Base-by-base conservation (phyloP, 1,140 invertebrate genomes). In the Caenorhabditis brenneri region DNA sequence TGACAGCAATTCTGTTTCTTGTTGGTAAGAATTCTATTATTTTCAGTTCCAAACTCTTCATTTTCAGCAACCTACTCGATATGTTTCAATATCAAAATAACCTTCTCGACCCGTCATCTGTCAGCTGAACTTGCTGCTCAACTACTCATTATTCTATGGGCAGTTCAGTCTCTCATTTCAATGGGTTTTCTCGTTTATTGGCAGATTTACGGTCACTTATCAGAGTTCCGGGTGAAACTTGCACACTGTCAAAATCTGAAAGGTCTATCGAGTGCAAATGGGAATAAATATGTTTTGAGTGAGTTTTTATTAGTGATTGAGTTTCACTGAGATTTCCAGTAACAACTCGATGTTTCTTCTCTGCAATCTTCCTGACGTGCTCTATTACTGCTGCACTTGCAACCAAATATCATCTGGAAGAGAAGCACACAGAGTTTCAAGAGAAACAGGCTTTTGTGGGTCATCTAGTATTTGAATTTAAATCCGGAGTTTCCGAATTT, bases 171-270 rank as follows among this genome's bases (percentile, higher is more conserved):
- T 19, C 36, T 82, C 16, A 60, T 82, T 31, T 65, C 81, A 16
- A 82, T 82, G 81, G 60, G 33, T 15, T 82, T 82, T 36, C 46
- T 82, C 0, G 27, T 82, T 31, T 82, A 82, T 33, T 82, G 81
- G 81, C 81, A 82, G 46, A 27, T 82, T 5, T 82, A 69, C 42
- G 81, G 81, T 6, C 81, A 82, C 49, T 46, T 82, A 24, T 65
- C 39, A 4, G 55, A 58, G 24, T 82, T 65, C 24, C 58, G 60
- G 12, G 12, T 39, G 10, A 58, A 82, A 42, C 36, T 82, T 22
- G 24, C 39, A 29, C 55, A 74, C 3, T 82, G 81, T 39, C 81
- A 82, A 24, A 29, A 82, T 51, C 36, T 58, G 51, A 42, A 39
- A 29, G 81, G 81, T 7, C n/a, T 82, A 27, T 58, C 58, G 19